Percentiles rank a stretch among this genome's conserved stretches.
Evolutionary conservation across 2,888 invertebrate species (phyloP).

Genomic region (Netelia fuscicornis): DNA sequence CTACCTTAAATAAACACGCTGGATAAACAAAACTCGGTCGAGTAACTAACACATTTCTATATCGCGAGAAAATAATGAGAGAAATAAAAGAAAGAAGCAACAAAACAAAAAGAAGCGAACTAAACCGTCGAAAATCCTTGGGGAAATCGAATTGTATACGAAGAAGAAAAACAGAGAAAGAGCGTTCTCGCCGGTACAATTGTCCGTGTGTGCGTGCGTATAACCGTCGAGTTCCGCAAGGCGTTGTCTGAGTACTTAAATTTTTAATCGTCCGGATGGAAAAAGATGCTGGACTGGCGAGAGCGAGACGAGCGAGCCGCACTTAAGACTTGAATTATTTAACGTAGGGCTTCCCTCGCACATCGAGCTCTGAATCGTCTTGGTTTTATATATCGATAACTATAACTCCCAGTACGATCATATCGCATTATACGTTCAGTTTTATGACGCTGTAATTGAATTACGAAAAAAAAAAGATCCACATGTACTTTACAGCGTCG

Average conservation of each 20-base stretch:
- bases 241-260: conserved; percentile 73
- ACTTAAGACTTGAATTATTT: conserved; percentile 79
- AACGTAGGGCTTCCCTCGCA: conserved; percentile 52
- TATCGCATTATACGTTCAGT: not conserved
- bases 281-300: conserved; percentile 71
- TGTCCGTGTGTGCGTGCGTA: conserved; percentile 10
- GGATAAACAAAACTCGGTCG: too few relatives aligned
- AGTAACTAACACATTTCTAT: not conserved
- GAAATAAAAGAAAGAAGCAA: not conserved
- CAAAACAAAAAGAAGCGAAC: conserved; percentile 2
- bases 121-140: conserved; percentile 44
- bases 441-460: not conserved
- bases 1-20: too few relatives aligned
- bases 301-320: conserved; percentile 74
- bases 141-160: conserved; percentile 61
- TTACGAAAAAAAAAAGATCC: too few relatives aligned
- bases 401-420: not conserved
- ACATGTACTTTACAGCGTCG: too few relatives aligned
- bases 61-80: not conserved
- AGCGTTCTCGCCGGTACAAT: not conserved
- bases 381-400: not conserved
- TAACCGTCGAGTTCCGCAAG: conserved; percentile 43
- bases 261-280: conserved; percentile 76
- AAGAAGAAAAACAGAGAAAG: not conserved
- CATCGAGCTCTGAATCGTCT: conserved; percentile 6